Evolutionary conservation across 2,113 vertebrate genomes (phyloP), one percentile per base, ranked within the genome.

Genomic region (Engystomops pustulosus): DNA sequence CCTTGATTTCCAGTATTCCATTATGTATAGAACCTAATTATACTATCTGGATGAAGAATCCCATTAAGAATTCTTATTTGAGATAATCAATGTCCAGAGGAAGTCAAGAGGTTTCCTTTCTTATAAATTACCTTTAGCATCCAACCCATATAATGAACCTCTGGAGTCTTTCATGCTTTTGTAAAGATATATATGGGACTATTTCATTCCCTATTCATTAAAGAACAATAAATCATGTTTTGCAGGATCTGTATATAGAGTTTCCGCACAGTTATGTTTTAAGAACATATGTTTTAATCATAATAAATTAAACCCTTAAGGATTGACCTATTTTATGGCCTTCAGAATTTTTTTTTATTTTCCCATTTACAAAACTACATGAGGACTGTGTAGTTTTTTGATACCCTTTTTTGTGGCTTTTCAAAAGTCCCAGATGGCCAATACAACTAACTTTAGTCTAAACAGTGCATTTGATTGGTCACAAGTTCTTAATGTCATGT

Each of bases 191-290:
- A 76, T 32, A 23, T 53, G 6, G 55, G 25, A 14, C 23, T 51
- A 32, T 30, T 76, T 36, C 8, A 38, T 10, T 38, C 67, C 36
- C 20, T n/a, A 69, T 69, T 69, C 67, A 69, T 69, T 69, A 69
- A 18, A 49, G 25, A 4, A 76, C 32, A 25, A 76, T 76, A 76
- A 76, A 76, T 76, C 47, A 76, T 53, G 18, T 10, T 49, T 75
- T 10, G 25, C 12, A 1, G 25, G 0, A 3, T 25, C 38, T 8
- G 8, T 41, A 41, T 41, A 41, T 41, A 41, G 2, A 3, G 7
- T 58, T 1, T 51, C 34, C 23, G 3, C 72, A 76, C 17, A 23
- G 23, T 25, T 25, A 53, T 12, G 34, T 76, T 14, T 53, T 76
- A 36, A 25, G 7, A 68, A 68, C 65, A 20, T 45, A 44, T 71